Evolutionary conservation across 2,113 vertebrate species (phyloP), one percentile per base, ranked within the genome.

Genomic region (Eidolon helvum): DNA sequence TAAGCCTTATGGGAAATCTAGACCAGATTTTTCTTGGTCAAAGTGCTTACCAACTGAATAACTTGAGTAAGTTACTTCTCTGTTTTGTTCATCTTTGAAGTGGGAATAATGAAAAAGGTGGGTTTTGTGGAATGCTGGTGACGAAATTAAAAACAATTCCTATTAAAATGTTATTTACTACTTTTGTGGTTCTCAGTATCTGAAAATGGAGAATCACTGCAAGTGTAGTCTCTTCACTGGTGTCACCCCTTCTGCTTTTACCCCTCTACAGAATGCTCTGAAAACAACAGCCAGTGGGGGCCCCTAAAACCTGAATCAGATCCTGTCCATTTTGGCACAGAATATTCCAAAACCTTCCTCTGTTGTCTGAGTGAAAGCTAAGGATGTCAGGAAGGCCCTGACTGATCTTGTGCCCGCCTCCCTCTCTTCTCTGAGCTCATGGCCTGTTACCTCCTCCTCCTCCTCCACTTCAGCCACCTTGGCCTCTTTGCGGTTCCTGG

Each of bases 341-440:
- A 90, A 88, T 75, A 18, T 71, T 96, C 91, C 83, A 90, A 80
- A 95, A 61, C 69, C 57, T 86, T 87, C 72, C n/a, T 65, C 2
- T 12, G 9, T 84, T 26, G 21, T 15, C 30, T 16, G 85, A 82
- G 30, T 77, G 85, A 74, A 90, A 88, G 26, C 33, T 3, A 22
- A 79, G 30, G n/a, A 57, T 7, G 1, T 35, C 71, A 65, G 40
- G 71, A 80, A 82, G 91, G 65, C 35, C 21, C 33, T 30, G 53
- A 18, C 30, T 48, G 45, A 53, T 66, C 30, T 48, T 61, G 15
- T 45, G 24, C 21, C 79, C 3, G 2, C 16, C 21, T 21, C 1
- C 3, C 24, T 48, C 40, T 8, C 15, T 89, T 84, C 55, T 50
- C 75, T 71, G 87, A 65, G 28, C 19, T 85, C 19, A 8, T 38